Base-by-base conservation (phyloP, 2,113 vertebrate species). In the Leptobrachium ailaonicum region DNA sequence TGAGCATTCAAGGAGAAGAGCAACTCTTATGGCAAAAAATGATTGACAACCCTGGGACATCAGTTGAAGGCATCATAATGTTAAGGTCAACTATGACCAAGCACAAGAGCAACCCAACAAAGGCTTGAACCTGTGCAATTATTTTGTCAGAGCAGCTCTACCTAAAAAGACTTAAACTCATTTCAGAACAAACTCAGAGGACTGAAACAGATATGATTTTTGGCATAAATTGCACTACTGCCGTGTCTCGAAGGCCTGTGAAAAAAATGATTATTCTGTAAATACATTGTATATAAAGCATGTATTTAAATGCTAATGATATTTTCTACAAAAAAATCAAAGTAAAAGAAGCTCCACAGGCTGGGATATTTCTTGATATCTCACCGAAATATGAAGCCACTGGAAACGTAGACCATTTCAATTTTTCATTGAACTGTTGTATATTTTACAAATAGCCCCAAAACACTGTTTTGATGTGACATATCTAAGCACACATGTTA, bases 1-100 rank as follows among this genome's bases (percentile, higher is more conserved):
- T 99, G 97, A 96, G 98, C 97, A 95, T 97, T 3, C 94, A 86
- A 1, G 96, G 96, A 9, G 97, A 98, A 86, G 97, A 99, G 66
- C 96, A 93, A 85, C 90, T 85, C 42, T 89, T 97, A 68, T 99
- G 97, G 97, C 95, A 96, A 79, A 95, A 89, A 86, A 98, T 99
- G 97, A 92, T 94, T 2, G 94, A 96, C 84, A 96, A 91, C 75
- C 96, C 96, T 0, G 97, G 96, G 75, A 87, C 86, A 84, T 90
- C 94, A 10, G 94, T 96, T 32, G 96, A 99, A 88, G 96, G 96
- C 2, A 92, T 95, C 6, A 84, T 99, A 83, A 96, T 98, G 96
- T 91, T 99, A 82, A 94, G 96, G 77, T 92, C 96, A 83, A 98
- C 93, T 91, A 98, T 98, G 97, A 92, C 91, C 78, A 96, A 93